Percentiles rank a stretch among this genome's conserved stretches.
phyloP scores from a whole-genome alignment of 2,797 vertebrate genomes.

The Poeciliopsis turneri region DNA sequence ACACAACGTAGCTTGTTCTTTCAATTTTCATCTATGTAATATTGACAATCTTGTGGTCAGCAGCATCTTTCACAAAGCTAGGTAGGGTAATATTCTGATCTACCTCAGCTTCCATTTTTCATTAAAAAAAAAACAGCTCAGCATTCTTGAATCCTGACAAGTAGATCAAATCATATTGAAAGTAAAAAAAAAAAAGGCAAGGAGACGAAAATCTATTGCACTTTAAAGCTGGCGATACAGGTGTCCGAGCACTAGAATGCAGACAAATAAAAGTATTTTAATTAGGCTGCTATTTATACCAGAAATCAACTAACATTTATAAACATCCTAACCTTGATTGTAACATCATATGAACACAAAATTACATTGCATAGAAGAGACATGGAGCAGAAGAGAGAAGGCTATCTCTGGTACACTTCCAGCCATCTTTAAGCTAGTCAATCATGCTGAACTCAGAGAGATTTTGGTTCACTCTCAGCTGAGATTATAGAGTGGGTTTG shows the following conservation, averaged over 20 bases:
- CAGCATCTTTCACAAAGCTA: constrained; percentile 12
- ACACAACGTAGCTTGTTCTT: no score
- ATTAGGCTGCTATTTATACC: constrained; percentile 37
- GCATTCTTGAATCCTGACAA: constrained; percentile 48
- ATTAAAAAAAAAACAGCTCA: not conserved
- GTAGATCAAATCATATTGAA: constrained; percentile 43
- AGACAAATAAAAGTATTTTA: constrained; percentile 36
- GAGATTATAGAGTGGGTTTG: constrained; percentile 33
- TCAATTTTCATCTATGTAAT: constrained; percentile 57
- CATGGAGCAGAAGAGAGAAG: constrained; percentile 55
- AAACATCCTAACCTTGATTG: constrained; percentile 15
- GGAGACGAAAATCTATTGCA: constrained; percentile 8
- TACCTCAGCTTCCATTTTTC: constrained; percentile 33
- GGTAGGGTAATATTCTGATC: constrained; percentile 58
- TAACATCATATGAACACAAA: constrained; percentile 19
- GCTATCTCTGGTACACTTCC: constrained; percentile 29
- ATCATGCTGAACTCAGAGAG: constrained; percentile 39
- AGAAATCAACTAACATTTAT: constrained; percentile 37
- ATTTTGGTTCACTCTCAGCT: constrained; percentile 23
- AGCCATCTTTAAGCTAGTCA: constrained; percentile 61
- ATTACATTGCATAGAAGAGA: constrained; percentile 71
- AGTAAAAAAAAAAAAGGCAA: not conserved
- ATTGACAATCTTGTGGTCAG: not conserved
- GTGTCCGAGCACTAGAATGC: constrained; percentile 28
- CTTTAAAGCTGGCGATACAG: constrained; percentile 40